Evolutionary conservation across 1,140 invertebrate species (phyloP).

Genomic region (Elymnias hypermnestra): DNA sequence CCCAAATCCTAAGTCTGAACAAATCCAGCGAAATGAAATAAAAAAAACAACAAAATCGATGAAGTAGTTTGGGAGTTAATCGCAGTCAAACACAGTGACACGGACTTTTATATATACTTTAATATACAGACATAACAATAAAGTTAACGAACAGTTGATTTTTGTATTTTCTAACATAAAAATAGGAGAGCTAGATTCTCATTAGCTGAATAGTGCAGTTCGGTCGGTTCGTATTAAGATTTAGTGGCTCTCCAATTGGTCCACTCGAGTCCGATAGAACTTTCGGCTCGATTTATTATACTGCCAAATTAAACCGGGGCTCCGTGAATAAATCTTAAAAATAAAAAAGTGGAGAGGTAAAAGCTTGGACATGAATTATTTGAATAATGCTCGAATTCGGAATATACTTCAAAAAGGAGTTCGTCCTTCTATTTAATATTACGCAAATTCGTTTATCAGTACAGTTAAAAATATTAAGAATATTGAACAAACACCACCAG

Average conservation of each 20-base stretch:
- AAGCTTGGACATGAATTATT: conserved; percentile 1
- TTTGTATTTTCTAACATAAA: background rate
- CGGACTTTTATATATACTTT: too few relatives aligned
- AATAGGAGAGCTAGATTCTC: background rate
- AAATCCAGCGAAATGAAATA: too few relatives aligned
- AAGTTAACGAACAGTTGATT: too few relatives aligned
- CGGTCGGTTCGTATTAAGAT: conserved; percentile 20
- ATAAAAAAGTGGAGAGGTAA: conserved; percentile 3
- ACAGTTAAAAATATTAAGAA: too few relatives aligned
- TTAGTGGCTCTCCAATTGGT: conserved; percentile 24
- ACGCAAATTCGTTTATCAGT: too few relatives aligned
- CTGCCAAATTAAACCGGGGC: conserved; percentile 1
- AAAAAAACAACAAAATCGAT: too few relatives aligned
- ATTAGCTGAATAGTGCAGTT: conserved; percentile 1
- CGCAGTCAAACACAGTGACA: too few relatives aligned
- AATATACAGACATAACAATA: too few relatives aligned
- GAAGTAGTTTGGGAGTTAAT: too few relatives aligned
- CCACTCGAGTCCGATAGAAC: conserved; percentile 9
- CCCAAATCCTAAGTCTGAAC: too few relatives aligned
- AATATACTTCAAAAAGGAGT: background rate
- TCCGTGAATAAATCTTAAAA: conserved; percentile 9
- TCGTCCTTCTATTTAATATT: too few relatives aligned
- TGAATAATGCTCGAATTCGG: background rate
- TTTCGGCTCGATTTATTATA: conserved; percentile 3
- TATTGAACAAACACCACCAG: too few relatives aligned